Evolutionary conservation across 2,888 invertebrate genomes (phyloP), one percentile per base, ranked within the genome.

Genomic region (Drosophila leonis): DNA sequence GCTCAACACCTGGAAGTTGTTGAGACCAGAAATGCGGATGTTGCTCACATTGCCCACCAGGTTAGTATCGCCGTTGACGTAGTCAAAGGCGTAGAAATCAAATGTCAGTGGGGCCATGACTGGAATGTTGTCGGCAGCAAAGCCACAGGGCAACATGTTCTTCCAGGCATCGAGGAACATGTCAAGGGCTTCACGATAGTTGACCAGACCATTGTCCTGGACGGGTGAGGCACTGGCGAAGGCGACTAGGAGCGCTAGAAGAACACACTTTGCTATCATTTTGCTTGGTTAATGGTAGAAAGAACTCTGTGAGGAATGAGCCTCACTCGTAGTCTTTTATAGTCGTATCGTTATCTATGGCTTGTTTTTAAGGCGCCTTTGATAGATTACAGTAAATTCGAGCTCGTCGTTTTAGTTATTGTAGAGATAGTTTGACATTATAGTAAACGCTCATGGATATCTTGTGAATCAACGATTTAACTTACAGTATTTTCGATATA

Each of bases 131-230:
- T 81, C 44, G 0, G 72, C 29, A 0, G 80, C 37, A 63, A 77
- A 89, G 39, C 92, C 91, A 54, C 91, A 92, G 13, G 90, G 90
- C 68, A 90, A 80, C 18, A 90, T 76, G 2, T 72, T 73, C 51
- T 80, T 74, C 55, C 83, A 79, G 9, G 90, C 78, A 4, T 29
- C 48, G 4, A 79, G 42, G 37, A 75, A 84, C 55, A 70, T 70
- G 7, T 37, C 33, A 13, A 88, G 29, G 7, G 91, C 79, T 2
- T 79, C 64, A 12, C 74, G 78, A 56, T 86, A 73, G 55, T 79
- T 59, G 2, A 72, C 49, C 4, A 65, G 27, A 24, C 59, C 42
- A 39, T 51, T 51, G 13, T 67, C 57, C 52, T 69, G 60, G 24
- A 70, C 27, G 0, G 41, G 63, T 39, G 57, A 41, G 24, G 67